A percentile compares a stretch with the other conserved stretches of the same genome.
Conservation (phyloP, 1,140 invertebrate species). For the Drosophila watanabei region DNA sequence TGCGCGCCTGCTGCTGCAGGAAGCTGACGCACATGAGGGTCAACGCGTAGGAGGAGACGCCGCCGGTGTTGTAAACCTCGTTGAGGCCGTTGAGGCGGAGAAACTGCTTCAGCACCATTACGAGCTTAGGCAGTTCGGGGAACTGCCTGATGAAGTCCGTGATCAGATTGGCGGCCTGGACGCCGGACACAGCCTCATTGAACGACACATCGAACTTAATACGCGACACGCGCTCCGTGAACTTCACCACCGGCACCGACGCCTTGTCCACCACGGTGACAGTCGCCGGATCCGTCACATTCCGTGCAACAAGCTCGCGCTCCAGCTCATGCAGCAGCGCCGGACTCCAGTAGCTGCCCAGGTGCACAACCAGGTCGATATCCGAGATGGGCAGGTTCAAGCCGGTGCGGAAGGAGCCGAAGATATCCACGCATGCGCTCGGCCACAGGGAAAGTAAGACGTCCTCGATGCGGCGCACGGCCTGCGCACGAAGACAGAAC, state of each 20-base stretch:
- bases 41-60: constrained; percentile 61
- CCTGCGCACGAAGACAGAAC: constrained; percentile 38
- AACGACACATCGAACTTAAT: constrained; percentile 68
- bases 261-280: constrained; percentile 63
- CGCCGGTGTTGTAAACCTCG: constrained; percentile 58
- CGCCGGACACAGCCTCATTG: constrained; percentile 50
- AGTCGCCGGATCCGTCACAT: constrained; percentile 23
- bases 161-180: constrained; percentile 59
- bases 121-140: constrained; percentile 63
- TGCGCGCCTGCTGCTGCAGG: constrained; percentile 41
- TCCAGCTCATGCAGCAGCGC: constrained; percentile 41
- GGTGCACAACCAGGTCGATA: constrained; percentile 53
- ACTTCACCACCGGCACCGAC: constrained; percentile 63
- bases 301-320: constrained; percentile 29
- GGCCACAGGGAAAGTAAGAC: constrained; percentile 53
- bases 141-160: constrained; percentile 46
- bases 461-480: constrained; percentile 50
- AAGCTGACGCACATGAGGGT: constrained; percentile 67
- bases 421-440: constrained; percentile 47
- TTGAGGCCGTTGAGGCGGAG: constrained; percentile 53
- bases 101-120: constrained; percentile 64
- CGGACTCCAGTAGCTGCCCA: constrained; percentile 16
- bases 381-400: constrained; percentile 58
- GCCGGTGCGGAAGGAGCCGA: constrained; percentile 62
- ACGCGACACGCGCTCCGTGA: constrained; percentile 55